Evolutionary conservation across 2,888 invertebrate species (phyloP).

Genomic region (Cerceris ruficornis): DNA sequence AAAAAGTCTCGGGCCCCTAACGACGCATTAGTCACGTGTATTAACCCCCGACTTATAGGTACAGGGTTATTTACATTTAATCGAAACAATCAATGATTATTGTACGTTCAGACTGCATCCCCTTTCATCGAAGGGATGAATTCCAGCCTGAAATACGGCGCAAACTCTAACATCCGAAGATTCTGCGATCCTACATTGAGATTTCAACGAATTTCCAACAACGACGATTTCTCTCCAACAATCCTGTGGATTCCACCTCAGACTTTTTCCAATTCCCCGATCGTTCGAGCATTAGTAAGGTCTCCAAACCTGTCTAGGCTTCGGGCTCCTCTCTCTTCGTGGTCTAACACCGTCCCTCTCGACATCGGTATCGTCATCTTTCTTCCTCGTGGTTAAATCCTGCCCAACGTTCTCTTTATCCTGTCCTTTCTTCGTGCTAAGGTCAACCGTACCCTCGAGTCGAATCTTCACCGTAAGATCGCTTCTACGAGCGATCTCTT

Average conservation of each 20-base stretch:
- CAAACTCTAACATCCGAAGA: conserved; percentile 11
- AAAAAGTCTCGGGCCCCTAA: conserved; percentile 2
- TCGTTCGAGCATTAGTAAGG: conserved; percentile 72
- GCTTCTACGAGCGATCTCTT: conserved; percentile 59
- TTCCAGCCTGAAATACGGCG: neutral
- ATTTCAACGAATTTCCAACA: conserved; percentile 20
- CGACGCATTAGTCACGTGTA: neutral
- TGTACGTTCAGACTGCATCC: neutral
- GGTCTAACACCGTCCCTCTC: conserved; percentile 73
- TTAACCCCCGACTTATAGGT: conserved; percentile 2
- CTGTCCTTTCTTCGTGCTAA: conserved; percentile 76
- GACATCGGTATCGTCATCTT: conserved; percentile 73
- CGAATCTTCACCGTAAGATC: conserved; percentile 77
- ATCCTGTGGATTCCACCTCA: no score
- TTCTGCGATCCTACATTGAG: conserved; percentile 10
- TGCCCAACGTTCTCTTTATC: conserved; percentile 80
- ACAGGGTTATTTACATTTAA: conserved; percentile 23
- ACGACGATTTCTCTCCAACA: neutral
- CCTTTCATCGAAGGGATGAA: neutral
- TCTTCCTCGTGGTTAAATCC: conserved; percentile 75
- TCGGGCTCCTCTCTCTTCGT: conserved; percentile 77
- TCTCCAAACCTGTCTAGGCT: conserved; percentile 80
- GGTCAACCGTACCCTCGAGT: conserved; percentile 78
- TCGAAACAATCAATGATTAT: conserved; percentile 3
- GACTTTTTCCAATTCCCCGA: no score